These are phyloP conservation scores for Amphiprion percula DNA, from an alignment of 2,113 vertebrate genomes.

Conservation along the genomic window DNA sequence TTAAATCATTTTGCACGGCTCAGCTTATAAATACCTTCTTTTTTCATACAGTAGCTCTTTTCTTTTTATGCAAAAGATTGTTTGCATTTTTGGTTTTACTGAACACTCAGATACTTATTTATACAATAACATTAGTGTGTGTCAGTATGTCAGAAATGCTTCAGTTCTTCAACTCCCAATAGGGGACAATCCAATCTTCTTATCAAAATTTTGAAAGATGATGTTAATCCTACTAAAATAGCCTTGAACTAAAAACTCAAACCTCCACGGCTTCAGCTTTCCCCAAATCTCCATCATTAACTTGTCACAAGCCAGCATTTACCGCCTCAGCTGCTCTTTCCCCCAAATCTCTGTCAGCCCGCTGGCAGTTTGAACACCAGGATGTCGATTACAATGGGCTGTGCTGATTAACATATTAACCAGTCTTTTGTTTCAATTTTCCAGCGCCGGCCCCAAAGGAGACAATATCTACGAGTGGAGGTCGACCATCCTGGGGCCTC, in stretches of 20 bases:
- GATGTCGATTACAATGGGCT: constrained; percentile 24
- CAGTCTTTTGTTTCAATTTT: constrained; percentile 66
- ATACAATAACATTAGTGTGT: constrained; percentile 8
- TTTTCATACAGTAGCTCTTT: not conserved
- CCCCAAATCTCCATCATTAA: constrained; percentile 59
- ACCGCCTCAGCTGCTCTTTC: constrained; percentile 20
- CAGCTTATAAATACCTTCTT: not conserved
- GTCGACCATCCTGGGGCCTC: constrained; percentile 98
- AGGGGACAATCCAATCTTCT: constrained; percentile 28
- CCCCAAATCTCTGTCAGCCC: constrained; percentile 27
- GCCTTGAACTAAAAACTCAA: constrained; percentile 35
- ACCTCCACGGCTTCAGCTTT: constrained; percentile 17
- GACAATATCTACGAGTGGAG: constrained; percentile 99
- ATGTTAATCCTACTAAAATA: constrained; percentile 43
- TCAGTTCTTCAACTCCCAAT: constrained; percentile 5
- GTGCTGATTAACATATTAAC: constrained; percentile 61
- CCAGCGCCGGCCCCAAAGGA: constrained; percentile 98
- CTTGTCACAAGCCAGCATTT: constrained; percentile 58
- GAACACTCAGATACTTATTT: not conserved
- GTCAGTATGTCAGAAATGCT: constrained; percentile 7
- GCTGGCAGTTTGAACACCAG: constrained; percentile 29
- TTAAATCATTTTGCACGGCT: constrained; percentile 24
- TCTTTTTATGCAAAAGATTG: not conserved
- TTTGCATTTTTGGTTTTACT: not conserved
- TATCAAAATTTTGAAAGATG: constrained; percentile 22